A percentile compares a stretch with the other conserved stretches of the same genome.
Evolutionary conservation across 1,140 invertebrate genomes (phyloP).

Genomic region (Acromyrmex charruanus): DNA sequence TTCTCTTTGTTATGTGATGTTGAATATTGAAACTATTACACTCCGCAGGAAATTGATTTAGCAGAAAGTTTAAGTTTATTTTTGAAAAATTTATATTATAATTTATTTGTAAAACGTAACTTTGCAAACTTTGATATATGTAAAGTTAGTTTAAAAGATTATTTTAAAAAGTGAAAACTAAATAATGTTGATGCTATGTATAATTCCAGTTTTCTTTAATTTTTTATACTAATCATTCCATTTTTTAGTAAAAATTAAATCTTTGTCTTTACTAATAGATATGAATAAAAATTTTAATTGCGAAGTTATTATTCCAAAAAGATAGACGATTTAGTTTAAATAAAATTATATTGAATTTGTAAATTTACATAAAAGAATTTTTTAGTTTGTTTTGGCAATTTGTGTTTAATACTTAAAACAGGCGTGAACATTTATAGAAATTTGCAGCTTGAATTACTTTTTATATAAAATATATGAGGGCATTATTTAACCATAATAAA

Average conservation of each 20-base stretch:
- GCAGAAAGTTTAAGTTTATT: not conserved
- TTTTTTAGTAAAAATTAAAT: not conserved
- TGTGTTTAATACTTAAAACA: not conserved
- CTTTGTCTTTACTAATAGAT: not conserved
- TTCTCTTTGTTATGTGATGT: not conserved
- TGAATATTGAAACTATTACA: not conserved
- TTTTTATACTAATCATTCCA: not conserved
- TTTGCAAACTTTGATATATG: not conserved
- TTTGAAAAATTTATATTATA: not conserved
- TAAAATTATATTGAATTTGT: not conserved
- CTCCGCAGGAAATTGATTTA: not conserved
- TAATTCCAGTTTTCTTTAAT: not conserved
- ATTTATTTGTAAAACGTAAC: not conserved
- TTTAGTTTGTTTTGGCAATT: not conserved
- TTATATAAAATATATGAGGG: not conserved
- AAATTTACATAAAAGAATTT: not conserved
- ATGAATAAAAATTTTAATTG: not conserved
- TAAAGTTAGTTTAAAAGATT: not conserved
- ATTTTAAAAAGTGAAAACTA: not conserved
- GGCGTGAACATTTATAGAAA: slow-evolving; percentile 10
- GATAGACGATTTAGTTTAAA: not conserved
- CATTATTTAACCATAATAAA: slow-evolving; percentile 6
- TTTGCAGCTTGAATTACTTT: not conserved
- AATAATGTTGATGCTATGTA: not conserved
- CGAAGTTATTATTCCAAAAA: not conserved